phyloP scores from a whole-genome alignment of 2,888 invertebrate genomes.

The Drosophila melanocephala region DNA sequence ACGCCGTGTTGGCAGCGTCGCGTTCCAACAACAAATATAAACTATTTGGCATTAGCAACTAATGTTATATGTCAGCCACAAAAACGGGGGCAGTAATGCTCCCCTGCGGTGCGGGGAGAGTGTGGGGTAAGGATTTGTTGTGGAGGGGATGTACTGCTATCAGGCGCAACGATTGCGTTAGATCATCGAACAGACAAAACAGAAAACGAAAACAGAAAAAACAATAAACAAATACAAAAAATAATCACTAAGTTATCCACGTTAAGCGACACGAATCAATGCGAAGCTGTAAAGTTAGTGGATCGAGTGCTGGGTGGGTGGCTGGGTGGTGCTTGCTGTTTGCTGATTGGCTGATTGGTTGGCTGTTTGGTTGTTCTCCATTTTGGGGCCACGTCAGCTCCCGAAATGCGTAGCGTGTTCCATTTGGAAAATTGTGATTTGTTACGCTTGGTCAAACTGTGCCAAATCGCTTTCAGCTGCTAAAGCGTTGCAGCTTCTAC shows the following conservation, averaged over 20 bases:
- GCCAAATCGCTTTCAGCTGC: constrained; percentile 77
- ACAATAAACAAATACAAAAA: background rate
- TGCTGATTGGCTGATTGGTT: background rate
- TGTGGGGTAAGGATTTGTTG: background rate
- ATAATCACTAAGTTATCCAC: constrained; percentile 7
- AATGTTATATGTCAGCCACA: constrained; percentile 42
- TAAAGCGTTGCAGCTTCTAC: constrained; percentile 38
- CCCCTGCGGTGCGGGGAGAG: background rate
- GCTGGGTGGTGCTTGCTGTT: background rate
- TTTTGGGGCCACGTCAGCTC: constrained; percentile 55
- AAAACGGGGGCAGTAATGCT: background rate
- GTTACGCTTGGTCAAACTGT: constrained; percentile 79
- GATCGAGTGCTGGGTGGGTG: background rate
- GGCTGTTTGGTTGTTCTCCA: constrained; percentile 8
- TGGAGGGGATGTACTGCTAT: background rate
- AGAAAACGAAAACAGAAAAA: background rate
- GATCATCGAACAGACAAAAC: constrained; percentile 38
- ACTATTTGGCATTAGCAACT: constrained; percentile 52
- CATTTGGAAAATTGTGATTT: constrained; percentile 68
- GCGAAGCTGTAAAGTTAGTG: constrained; percentile 1
- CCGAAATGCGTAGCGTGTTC: constrained; percentile 43
- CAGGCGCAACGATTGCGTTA: constrained; percentile 30
- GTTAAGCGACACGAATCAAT: constrained; percentile 38
- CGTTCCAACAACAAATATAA: constrained; percentile 58
- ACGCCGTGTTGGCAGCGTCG: constrained; percentile 65